Conservation (phyloP, 1,140 invertebrate species). For the Parapsyche elsis region DNA sequence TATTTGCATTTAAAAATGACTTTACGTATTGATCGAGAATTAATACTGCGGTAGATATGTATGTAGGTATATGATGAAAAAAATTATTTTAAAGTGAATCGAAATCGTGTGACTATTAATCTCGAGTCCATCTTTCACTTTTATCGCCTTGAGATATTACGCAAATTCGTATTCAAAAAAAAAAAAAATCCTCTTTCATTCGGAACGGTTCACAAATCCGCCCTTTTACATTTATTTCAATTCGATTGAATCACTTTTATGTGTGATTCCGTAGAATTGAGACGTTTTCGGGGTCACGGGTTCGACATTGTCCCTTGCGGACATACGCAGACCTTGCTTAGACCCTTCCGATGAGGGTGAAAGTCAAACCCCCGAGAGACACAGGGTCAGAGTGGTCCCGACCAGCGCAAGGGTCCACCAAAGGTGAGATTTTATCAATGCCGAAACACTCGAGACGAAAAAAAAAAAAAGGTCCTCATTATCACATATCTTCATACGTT, state of each 20-base stretch:
- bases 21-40: too few species aligned
- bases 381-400: slow-evolving; percentile 13
- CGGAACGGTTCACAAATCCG: too few species aligned
- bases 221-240: too few species aligned
- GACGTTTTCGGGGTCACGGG: slow-evolving; percentile 6
- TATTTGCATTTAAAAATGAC: too few species aligned
- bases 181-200: too few species aligned
- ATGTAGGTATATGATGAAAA: too few species aligned
- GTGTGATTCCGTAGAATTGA: not conserved
- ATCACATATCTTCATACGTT: not conserved
- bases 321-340: slow-evolving; percentile 37
- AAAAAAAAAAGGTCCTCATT: not conserved
- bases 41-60: too few species aligned
- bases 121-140: too few species aligned
- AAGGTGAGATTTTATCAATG: slow-evolving; percentile 33
- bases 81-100: too few species aligned
- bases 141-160: too few species aligned
- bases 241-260: not conserved
- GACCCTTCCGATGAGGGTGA: slow-evolving; percentile 20
- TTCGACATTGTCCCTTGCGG: slow-evolving; percentile 27
- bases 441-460: not conserved
- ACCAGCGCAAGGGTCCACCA: slow-evolving; percentile 28
- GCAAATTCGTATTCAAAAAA: too few species aligned
- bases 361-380: slow-evolving; percentile 16
- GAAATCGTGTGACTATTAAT: too few species aligned